Conservation (phyloP, 2,888 invertebrate genomes). For the Coenonympha arcania region DNA sequence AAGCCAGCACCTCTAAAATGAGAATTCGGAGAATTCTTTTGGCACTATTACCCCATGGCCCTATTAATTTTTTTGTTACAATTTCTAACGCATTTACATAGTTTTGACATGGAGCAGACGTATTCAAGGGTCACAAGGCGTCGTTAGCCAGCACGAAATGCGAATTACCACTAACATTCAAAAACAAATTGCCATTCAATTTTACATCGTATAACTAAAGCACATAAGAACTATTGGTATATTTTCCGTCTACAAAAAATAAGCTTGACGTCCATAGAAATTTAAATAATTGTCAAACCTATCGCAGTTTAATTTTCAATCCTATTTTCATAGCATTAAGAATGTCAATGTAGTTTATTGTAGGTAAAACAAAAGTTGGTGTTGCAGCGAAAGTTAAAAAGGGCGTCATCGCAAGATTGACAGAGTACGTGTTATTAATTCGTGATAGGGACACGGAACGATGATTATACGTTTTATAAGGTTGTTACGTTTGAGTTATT, state of each 20-base stretch:
- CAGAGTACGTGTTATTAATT: conserved; percentile 63
- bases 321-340: conserved; percentile 15
- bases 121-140: conserved; percentile 32
- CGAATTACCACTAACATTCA: conserved; percentile 24
- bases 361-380: conserved; percentile 28
- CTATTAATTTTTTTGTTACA: too few species aligned
- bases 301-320: conserved; percentile 25
- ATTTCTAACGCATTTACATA: background rate
- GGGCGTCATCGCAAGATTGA: conserved; percentile 46
- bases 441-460: conserved; percentile 54
- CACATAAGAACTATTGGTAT: conserved; percentile 16
- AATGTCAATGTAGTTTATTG: conserved; percentile 3
- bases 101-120: conserved; percentile 24
- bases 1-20: too few species aligned
- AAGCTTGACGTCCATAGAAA: conserved; percentile 31
- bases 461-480: conserved; percentile 56
- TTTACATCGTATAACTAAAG: conserved; percentile 16
- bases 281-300: background rate
- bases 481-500: conserved; percentile 37
- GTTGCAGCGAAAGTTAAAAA: conserved; percentile 31
- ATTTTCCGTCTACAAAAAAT: conserved; percentile 8
- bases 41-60: too few species aligned
- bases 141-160: conserved; percentile 49
- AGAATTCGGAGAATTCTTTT: too few species aligned
- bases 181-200: conserved; percentile 15